Conservation (phyloP, 2,797 vertebrate species). For the Threskiornis aethiopicus region DNA sequence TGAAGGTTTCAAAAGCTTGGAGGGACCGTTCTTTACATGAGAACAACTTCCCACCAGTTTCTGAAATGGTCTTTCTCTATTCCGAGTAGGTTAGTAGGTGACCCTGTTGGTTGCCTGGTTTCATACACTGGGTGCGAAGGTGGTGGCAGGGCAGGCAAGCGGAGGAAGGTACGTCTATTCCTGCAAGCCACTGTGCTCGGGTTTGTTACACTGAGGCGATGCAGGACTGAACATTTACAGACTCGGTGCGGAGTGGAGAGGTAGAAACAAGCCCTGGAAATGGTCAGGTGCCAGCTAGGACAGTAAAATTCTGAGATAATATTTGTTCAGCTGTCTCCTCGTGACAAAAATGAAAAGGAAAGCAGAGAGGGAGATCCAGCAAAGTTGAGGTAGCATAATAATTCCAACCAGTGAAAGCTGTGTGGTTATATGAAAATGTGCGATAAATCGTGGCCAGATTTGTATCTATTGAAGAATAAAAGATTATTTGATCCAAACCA, state of each 20-base stretch:
- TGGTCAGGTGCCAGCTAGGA: conserved; percentile 54
- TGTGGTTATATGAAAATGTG: background rate
- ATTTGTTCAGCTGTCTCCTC: conserved; percentile 71
- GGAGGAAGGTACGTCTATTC: background rate
- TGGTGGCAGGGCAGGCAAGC: background rate
- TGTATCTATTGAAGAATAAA: background rate
- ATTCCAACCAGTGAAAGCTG: conserved; percentile 15
- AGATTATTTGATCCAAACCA: background rate
- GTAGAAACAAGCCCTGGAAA: conserved; percentile 26
- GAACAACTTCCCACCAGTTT: background rate
- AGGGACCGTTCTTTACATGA: background rate
- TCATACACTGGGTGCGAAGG: background rate
- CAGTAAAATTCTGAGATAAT: conserved; percentile 64
- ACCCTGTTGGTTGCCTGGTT: background rate
- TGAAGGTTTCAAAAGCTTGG: background rate
- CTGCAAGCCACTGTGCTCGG: background rate
- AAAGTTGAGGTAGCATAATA: background rate
- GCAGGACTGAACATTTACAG: background rate
- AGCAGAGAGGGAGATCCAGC: conserved; percentile 15
- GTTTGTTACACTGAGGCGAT: background rate
- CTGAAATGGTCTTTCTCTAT: background rate
- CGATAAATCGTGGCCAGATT: background rate
- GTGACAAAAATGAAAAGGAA: background rate
- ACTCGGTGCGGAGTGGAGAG: conserved; percentile 4
- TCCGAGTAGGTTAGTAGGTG: background rate